phyloP scores from a whole-genome alignment of 2,113 vertebrate species.

The Forbesichthys agassizii region DNA sequence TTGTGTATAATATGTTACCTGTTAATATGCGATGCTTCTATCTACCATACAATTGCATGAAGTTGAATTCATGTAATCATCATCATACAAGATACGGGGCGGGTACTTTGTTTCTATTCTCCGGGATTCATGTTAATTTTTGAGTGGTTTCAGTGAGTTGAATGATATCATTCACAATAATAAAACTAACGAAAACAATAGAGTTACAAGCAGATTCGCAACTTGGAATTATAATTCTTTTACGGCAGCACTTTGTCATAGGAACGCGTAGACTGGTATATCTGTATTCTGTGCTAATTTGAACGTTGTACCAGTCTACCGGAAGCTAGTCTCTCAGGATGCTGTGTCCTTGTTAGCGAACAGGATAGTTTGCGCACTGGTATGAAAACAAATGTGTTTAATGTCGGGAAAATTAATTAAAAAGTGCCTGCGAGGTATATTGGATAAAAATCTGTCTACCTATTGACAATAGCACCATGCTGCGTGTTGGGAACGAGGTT shows the following conservation, averaged over 20 bases:
- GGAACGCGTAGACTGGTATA: background rate
- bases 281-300: slow-evolving; percentile 35
- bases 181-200: no score
- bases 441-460: slow-evolving; percentile 31
- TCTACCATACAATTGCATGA: no score
- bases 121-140: no score
- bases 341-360: slow-evolving; percentile 75
- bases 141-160: no score
- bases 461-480: slow-evolving; percentile 61
- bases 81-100: no score
- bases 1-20: no score
- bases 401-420: slow-evolving; percentile 64
- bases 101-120: no score
- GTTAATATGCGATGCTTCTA: no score
- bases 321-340: slow-evolving; percentile 70
- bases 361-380: slow-evolving; percentile 31
- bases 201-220: no score
- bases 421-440: slow-evolving; percentile 31
- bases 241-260: background rate
- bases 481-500: slow-evolving; percentile 71
- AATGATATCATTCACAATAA: no score
- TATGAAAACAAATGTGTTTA: slow-evolving; percentile 49
- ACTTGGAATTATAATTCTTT: no score
- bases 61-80: no score
- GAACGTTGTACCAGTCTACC: slow-evolving; percentile 38